Evolutionary conservation across 92 coral and sea anemone species (phyloP).

Genomic region (Paramuricea clavata): DNA sequence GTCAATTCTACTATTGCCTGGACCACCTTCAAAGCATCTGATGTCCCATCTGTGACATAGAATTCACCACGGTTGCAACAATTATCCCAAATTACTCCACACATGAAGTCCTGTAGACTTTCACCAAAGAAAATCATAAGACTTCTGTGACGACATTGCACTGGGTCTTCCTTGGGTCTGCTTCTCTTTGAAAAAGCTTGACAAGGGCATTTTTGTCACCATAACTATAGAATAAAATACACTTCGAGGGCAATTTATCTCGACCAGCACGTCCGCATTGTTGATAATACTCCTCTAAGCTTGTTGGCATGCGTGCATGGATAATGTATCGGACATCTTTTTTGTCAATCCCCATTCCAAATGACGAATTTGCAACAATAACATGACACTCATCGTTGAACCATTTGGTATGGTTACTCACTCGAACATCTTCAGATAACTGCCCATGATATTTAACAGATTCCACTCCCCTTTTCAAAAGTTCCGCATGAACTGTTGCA

Average conservation of each 20-base stretch:
- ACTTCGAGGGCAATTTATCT: conserved; percentile 48
- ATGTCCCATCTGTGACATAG: background rate
- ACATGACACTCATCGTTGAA: background rate
- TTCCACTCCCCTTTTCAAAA: conserved; percentile 29
- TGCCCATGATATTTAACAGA: too few species aligned
- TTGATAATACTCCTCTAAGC: conserved; percentile 50
- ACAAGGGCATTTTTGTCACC: conserved; percentile 37
- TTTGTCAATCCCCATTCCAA: conserved; percentile 62
- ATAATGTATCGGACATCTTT: conserved; percentile 45
- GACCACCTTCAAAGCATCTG: conserved; percentile 3
- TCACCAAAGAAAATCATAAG: conserved; percentile 59
- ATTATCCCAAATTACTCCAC: background rate
- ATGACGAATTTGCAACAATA: conserved; percentile 41
- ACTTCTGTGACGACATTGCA: too few species aligned
- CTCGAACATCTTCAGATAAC: too few species aligned
- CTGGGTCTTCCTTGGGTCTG: conserved; percentile 33
- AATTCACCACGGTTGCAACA: background rate
- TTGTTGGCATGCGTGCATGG: conserved; percentile 62
- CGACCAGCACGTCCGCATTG: conserved; percentile 67
- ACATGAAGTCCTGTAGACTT: background rate
- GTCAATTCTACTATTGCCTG: background rate
- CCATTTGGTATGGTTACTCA: too few species aligned
- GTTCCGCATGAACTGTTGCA: conserved; percentile 51
- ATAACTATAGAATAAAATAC: conserved; percentile 25
- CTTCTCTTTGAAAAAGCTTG: conserved; percentile 3